These are phyloP conservation scores for Crax fasciolata DNA, from an alignment of 2,797 vertebrate species.

Conservation along the genomic window DNA sequence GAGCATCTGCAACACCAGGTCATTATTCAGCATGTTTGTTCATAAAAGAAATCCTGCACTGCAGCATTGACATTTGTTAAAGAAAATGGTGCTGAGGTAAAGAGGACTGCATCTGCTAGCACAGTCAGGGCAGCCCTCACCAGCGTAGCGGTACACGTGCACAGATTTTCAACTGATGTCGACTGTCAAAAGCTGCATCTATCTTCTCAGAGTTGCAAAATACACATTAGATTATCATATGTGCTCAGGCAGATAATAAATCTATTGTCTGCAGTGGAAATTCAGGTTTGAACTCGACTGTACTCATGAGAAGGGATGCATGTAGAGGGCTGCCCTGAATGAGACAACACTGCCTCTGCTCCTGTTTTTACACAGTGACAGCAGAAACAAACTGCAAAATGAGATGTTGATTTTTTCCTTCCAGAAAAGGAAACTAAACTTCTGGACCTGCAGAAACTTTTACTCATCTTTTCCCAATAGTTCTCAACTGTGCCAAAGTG, in stretches of 20 bases:
- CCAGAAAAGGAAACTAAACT: neutral
- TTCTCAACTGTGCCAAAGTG: neutral
- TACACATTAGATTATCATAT: neutral
- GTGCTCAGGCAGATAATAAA: neutral
- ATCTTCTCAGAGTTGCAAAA: conserved; percentile 7
- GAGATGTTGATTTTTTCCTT: neutral
- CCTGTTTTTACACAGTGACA: neutral
- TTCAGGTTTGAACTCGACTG: neutral
- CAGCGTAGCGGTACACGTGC: neutral
- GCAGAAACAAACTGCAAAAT: neutral
- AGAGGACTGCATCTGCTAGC: neutral
- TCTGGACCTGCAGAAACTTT: neutral
- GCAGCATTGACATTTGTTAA: neutral
- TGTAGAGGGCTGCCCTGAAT: neutral
- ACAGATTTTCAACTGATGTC: neutral
- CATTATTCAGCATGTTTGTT: neutral
- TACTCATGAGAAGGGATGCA: neutral
- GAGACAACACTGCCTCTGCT: neutral
- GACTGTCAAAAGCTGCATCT: conserved; percentile 4
- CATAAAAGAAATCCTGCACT: neutral
- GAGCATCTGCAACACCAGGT: neutral
- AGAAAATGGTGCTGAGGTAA: neutral
- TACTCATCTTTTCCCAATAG: neutral
- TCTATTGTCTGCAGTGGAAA: neutral
- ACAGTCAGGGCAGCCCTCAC: neutral